Evolutionary conservation across 2,888 invertebrate genomes (phyloP).

Genomic region (Subacronicta megacephala): DNA sequence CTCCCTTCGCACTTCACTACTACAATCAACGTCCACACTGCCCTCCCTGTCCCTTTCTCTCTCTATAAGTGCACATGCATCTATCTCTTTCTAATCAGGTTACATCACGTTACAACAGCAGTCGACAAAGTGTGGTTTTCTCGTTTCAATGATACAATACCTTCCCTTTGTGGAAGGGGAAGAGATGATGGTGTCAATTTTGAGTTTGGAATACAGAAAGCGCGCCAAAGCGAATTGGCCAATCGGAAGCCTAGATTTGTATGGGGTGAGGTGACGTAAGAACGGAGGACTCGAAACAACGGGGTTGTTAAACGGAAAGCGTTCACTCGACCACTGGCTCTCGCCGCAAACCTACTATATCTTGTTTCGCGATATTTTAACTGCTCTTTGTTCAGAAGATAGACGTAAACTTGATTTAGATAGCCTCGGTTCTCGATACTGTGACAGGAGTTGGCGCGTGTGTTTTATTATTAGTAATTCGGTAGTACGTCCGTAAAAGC

Average conservation of each 20-base stretch:
- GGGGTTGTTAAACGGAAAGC: constrained; percentile 86
- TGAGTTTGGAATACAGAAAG: constrained; percentile 77
- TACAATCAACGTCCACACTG: constrained; percentile 82
- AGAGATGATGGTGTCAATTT: constrained; percentile 65
- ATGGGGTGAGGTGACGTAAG: constrained; percentile 89
- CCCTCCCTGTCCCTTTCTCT: constrained; percentile 69
- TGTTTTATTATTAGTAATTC: constrained; percentile 84
- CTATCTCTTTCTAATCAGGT: constrained; percentile 76
- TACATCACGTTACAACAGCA: constrained; percentile 82
- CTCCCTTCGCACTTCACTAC: constrained; percentile 87
- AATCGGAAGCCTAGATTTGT: constrained; percentile 69
- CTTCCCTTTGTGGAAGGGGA: constrained; percentile 69
- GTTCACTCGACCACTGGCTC: constrained; percentile 84
- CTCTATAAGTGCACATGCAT: constrained; percentile 55
- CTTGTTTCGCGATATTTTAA: constrained; percentile 76
- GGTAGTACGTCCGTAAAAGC: constrained; percentile 76
- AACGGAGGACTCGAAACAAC: constrained; percentile 73
- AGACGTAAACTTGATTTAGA: constrained; percentile 79
- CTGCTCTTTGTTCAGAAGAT: constrained; percentile 84
- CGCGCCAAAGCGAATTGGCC: constrained; percentile 85
- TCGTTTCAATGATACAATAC: constrained; percentile 66
- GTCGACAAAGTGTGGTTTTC: constrained; percentile 69
- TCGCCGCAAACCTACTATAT: constrained; percentile 77
- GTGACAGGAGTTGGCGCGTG: constrained; percentile 81
- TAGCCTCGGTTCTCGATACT: constrained; percentile 73